Percentiles rank a stretch among this genome's conserved stretches.
Conservation (phyloP, 2,888 invertebrate species). For the Drosophila diplacantha region DNA sequence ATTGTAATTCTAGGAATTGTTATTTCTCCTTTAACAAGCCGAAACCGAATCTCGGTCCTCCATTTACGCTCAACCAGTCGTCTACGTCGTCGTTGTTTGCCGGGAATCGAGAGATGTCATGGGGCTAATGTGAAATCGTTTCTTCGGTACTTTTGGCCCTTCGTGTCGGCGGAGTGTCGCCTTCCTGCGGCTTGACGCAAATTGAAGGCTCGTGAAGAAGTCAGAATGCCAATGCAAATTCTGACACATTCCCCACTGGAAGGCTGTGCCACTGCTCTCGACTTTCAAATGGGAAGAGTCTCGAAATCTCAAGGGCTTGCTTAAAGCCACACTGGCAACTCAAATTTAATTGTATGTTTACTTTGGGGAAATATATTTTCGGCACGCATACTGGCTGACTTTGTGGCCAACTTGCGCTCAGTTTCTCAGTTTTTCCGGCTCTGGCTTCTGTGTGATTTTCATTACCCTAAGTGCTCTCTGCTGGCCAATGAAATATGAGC, state of each 20-base stretch:
- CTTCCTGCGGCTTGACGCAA: constrained; percentile 62
- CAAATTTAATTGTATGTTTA: constrained; percentile 26
- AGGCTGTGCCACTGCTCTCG: constrained; percentile 17
- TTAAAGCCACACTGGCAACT: constrained; percentile 13
- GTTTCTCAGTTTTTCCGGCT: constrained; percentile 3
- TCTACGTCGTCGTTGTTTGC: constrained; percentile 11
- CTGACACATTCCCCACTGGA: constrained; percentile 11
- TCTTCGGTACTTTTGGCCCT: constrained; percentile 5
- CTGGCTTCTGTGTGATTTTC: constrained; percentile 26
- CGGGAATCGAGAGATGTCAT: constrained; percentile 60
- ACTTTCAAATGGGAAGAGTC: constrained; percentile 23
- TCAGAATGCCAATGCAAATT: constrained; percentile 27
- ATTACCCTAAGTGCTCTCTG: constrained; percentile 30
- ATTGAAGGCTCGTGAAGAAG: constrained; percentile 43
- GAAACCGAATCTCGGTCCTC: constrained; percentile 54
- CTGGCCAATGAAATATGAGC: constrained; percentile 28
- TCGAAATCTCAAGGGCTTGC: constrained; percentile 14
- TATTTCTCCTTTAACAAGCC: constrained; percentile 69
- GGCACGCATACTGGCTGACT: constrained; percentile 11
- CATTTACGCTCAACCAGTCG: constrained; percentile 21
- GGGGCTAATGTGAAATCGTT: constrained; percentile 62
- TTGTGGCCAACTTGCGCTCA: constrained; percentile 7
- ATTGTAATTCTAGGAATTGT: constrained; percentile 70
- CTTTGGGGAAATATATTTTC: constrained; percentile 18
- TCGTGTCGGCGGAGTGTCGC: constrained; percentile 31